These are phyloP conservation scores for Glaucomys volans DNA, from an alignment of 2,113 vertebrate genomes.

Conservation along the genomic window DNA sequence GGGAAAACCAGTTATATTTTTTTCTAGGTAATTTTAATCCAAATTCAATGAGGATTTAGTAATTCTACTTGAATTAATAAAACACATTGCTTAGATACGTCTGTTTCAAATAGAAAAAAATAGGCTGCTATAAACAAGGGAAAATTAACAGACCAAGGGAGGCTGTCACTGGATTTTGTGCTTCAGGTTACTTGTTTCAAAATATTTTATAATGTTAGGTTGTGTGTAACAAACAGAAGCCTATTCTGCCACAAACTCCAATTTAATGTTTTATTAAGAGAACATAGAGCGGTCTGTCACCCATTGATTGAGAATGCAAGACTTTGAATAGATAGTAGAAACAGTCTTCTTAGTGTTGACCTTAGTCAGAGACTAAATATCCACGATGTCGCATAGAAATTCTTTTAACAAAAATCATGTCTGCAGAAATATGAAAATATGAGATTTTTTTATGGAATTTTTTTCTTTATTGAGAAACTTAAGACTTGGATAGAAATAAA, in stretches of 20 bases:
- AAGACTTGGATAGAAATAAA: slow-evolving; percentile 85
- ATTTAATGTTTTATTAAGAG: neutral
- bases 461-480: slow-evolving; percentile 88
- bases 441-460: slow-evolving; percentile 41
- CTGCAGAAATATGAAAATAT: neutral
- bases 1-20: neutral
- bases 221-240: neutral
- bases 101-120: slow-evolving; percentile 20
- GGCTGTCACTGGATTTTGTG: neutral
- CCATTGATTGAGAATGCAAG: neutral
- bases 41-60: neutral
- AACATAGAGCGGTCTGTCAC: neutral
- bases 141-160: neutral
- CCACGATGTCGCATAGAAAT: neutral
- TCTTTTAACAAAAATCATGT: neutral
- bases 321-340: neutral
- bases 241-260: neutral
- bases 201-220: neutral
- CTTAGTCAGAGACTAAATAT: neutral
- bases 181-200: neutral
- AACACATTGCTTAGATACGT: neutral
- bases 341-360: neutral
- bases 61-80: slow-evolving; percentile 8
- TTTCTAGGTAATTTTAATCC: neutral
- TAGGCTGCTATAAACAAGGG: neutral